Percentiles rank a stretch among this genome's conserved stretches.
Evolutionary conservation across 2,888 invertebrate species (phyloP).

Genomic region (Vannuccia rotundouncinata): DNA sequence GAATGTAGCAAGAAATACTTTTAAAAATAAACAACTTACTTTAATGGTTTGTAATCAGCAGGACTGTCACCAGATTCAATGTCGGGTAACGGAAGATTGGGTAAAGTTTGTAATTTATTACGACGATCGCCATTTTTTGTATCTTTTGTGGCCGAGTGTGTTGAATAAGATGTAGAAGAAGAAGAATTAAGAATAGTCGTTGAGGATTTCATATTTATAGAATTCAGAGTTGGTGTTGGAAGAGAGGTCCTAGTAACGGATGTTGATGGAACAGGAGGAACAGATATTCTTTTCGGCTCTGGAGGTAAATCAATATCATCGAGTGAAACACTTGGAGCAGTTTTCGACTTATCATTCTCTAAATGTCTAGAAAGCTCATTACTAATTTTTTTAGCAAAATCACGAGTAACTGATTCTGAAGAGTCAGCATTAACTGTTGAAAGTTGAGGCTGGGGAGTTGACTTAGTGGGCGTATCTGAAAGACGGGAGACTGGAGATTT

Average conservation of each 20-base stretch:
- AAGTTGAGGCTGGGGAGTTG: not conserved
- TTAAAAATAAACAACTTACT: conserved; percentile 1
- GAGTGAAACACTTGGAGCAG: conserved; percentile 18
- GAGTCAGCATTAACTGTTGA: not conserved
- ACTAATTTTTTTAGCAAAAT: conserved; percentile 12
- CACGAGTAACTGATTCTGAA: not conserved
- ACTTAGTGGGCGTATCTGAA: not conserved
- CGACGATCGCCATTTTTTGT: not conserved
- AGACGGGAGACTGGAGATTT: not conserved
- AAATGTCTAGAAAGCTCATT: conserved; percentile 1
- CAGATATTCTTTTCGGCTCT: not conserved
- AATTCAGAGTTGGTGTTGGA: not conserved
- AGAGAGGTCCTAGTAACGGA: not conserved
- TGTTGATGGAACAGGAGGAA: not conserved
- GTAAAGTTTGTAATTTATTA: conserved; percentile 8
- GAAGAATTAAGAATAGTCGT: not conserved
- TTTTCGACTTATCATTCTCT: not conserved
- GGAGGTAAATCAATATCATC: conserved; percentile 36
- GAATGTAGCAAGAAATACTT: not conserved
- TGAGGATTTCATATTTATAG: not conserved
- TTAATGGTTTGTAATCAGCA: not conserved
- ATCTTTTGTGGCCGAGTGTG: not conserved
- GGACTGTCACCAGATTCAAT: not conserved
- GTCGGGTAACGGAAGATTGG: conserved; percentile 20
- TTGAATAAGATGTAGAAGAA: not conserved